A percentile compares a stretch with the other conserved stretches of the same genome.
These are phyloP conservation scores for Rhabdophis nuchalis DNA, from an alignment of 2,797 vertebrate species.

Conservation along the genomic window DNA sequence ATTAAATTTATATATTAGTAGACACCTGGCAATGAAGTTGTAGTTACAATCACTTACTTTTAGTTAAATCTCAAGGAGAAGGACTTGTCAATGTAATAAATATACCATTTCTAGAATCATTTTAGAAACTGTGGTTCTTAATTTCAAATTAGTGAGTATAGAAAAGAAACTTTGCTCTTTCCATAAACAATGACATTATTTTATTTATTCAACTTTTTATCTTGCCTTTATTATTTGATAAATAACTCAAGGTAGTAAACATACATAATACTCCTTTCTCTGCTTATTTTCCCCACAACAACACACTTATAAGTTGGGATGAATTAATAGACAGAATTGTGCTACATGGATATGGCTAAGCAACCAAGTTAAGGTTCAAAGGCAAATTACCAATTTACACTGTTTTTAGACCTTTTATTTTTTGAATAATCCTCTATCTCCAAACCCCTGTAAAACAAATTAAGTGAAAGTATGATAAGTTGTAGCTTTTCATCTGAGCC, in stretches of 20 bases:
- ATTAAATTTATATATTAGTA: not conserved
- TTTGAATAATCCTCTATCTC: not conserved
- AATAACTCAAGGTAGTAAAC: not conserved
- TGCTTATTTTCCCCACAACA: not conserved
- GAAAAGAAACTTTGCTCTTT: not conserved
- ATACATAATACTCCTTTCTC: not conserved
- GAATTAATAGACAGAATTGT: not conserved
- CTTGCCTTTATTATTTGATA: not conserved
- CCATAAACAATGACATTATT: not conserved
- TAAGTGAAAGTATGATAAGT: constrained; percentile 15
- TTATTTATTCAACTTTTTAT: not conserved
- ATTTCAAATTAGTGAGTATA: not conserved
- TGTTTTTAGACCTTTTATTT: not conserved
- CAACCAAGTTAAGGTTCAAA: not conserved
- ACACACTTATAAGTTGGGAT: not conserved
- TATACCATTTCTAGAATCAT: not conserved
- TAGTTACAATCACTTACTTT: not conserved
- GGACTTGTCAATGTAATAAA: not conserved
- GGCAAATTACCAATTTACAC: not conserved
- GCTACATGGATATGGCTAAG: not conserved
- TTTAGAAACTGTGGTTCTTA: not conserved
- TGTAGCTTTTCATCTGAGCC: constrained; percentile 12
- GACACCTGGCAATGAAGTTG: no score
- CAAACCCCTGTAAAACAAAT: not conserved
- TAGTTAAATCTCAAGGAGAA: not conserved